These are phyloP conservation scores for Epistrophe eligans DNA, from an alignment of 2,888 invertebrate species.

Conservation along the genomic window DNA sequence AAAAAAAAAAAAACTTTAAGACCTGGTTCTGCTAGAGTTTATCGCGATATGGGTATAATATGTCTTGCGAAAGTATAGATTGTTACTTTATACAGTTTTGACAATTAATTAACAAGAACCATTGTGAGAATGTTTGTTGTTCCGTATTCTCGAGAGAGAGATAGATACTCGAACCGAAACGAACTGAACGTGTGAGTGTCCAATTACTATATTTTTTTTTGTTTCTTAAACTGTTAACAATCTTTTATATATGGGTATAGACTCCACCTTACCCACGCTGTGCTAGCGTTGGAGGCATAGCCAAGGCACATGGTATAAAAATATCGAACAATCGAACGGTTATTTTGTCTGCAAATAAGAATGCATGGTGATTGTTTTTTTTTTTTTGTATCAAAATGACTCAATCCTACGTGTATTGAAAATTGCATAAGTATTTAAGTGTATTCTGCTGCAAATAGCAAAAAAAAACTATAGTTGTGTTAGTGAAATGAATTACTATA, in stretches of 20 bases:
- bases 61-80: constrained; percentile 43
- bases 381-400: no score
- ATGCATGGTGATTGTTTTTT: no score
- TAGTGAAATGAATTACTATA: background rate
- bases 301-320: no score
- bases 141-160: constrained; percentile 38
- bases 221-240: constrained; percentile 25
- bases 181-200: constrained; percentile 1
- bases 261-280: no score
- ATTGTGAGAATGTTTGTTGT: constrained; percentile 52
- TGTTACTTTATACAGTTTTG: constrained; percentile 33
- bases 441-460: no score
- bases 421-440: no score
- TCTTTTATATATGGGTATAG: constrained; percentile 5
- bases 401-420: no score
- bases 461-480: no score
- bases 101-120: constrained; percentile 68
- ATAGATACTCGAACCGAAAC: background rate
- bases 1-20: background rate
- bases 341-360: no score
- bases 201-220: constrained; percentile 38
- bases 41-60: no score
- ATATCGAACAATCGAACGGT: no score
- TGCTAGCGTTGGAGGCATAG: no score
- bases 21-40: constrained; percentile 28